A percentile compares a stretch with the other conserved stretches of the same genome.
These are phyloP conservation scores for Drosophila picticornis DNA, from an alignment of 2,888 invertebrate genomes.

Conservation along the genomic window DNA sequence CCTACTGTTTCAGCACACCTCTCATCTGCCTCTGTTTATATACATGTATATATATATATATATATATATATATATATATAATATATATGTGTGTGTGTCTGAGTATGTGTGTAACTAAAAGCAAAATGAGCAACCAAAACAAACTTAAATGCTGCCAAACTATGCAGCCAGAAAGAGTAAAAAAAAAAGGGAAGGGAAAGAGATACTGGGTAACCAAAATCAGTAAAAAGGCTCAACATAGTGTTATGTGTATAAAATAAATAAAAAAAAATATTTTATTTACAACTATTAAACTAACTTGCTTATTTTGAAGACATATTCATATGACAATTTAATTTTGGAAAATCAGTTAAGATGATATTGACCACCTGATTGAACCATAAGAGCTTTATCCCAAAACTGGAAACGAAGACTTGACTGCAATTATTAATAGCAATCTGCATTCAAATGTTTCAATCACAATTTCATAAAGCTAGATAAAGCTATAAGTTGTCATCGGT, in stretches of 20 bases:
- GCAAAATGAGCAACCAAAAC: slow-evolving; percentile 37
- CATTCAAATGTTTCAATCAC: too few species aligned
- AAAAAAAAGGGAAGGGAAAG: background rate
- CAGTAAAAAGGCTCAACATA: background rate
- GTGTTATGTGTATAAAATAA: background rate
- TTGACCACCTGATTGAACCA: background rate
- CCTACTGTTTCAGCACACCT: background rate
- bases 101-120: slow-evolving; percentile 12
- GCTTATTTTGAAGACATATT: background rate
- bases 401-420: background rate
- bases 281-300: background rate
- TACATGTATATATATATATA: background rate
- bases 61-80: too few species aligned
- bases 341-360: background rate
- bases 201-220: background rate
- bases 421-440: background rate
- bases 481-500: background rate
- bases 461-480: too few species aligned
- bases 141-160: slow-evolving; percentile 40
- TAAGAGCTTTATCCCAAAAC: background rate
- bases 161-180: slow-evolving; percentile 24
- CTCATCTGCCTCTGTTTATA: background rate
- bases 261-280: background rate
- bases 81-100: background rate
- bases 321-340: background rate